Conservation (phyloP, 2,797 vertebrate species). For the Sphaeramia orbicularis region DNA sequence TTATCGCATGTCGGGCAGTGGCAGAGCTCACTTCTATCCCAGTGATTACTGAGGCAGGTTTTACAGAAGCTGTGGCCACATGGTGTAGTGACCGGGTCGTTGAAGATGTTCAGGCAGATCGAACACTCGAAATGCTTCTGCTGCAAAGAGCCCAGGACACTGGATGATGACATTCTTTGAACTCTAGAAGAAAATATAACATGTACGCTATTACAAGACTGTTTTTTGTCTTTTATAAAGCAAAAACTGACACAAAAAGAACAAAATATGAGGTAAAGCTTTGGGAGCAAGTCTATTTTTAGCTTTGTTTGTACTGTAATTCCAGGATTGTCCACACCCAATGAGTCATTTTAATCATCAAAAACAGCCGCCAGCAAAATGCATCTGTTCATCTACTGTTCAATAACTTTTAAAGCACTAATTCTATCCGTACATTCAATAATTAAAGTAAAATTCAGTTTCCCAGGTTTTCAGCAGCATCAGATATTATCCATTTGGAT, state of each 20-base stretch:
- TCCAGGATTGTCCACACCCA: slow-evolving; percentile 24
- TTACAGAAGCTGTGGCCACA: slow-evolving; percentile 77
- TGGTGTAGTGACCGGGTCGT: slow-evolving; percentile 59
- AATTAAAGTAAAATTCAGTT: too few species aligned
- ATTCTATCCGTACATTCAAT: too few species aligned
- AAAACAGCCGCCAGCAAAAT: too few species aligned
- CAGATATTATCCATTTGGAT: too few species aligned
- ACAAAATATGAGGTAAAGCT: neutral
- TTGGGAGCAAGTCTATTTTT: slow-evolving; percentile 7
- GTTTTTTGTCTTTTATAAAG: too few species aligned
- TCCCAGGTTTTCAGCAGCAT: too few species aligned
- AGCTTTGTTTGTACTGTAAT: neutral
- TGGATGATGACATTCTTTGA: slow-evolving; percentile 51
- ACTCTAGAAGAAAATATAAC: too few species aligned
- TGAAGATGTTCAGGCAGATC: slow-evolving; percentile 62
- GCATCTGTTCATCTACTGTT: too few species aligned
- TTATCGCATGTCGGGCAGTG: slow-evolving; percentile 67
- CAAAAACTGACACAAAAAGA: neutral
- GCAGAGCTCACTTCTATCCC: slow-evolving; percentile 50
- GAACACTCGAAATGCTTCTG: slow-evolving; percentile 54
- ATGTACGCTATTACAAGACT: too few species aligned
- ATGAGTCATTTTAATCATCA: slow-evolving; percentile 50
- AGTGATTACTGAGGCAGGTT: slow-evolving; percentile 58
- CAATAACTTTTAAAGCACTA: too few species aligned
- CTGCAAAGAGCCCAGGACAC: slow-evolving; percentile 16